Conservation (phyloP, 2,888 invertebrate species). For the Blastobasis lacticolella region DNA sequence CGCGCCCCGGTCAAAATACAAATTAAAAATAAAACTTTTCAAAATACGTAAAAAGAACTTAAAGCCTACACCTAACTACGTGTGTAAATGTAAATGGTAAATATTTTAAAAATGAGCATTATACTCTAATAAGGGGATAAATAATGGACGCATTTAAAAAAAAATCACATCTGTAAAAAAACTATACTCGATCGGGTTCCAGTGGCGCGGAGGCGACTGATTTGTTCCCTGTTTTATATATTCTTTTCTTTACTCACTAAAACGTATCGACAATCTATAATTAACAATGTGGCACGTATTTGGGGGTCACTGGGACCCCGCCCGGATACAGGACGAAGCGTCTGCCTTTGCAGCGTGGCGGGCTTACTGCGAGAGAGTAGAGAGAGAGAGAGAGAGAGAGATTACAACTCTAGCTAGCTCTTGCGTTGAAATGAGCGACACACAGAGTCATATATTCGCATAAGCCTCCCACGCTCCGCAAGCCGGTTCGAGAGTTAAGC, state of each 20-base stretch:
- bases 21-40: slow-evolving; percentile 39
- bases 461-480: too few species aligned
- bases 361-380: too few species aligned
- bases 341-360: too few species aligned
- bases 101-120: slow-evolving; percentile 69
- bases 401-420: too few species aligned
- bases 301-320: slow-evolving; percentile 22
- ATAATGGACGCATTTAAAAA: slow-evolving; percentile 61
- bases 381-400: too few species aligned
- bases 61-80: slow-evolving; percentile 55
- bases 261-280: slow-evolving; percentile 55
- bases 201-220: slow-evolving; percentile 33
- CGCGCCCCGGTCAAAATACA: slow-evolving; percentile 1
- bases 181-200: slow-evolving; percentile 31
- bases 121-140: slow-evolving; percentile 62
- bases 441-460: too few species aligned
- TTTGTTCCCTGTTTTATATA: slow-evolving; percentile 36
- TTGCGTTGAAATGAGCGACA: too few species aligned
- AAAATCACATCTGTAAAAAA: slow-evolving; percentile 54
- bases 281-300: slow-evolving; percentile 69
- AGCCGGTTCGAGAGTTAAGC: too few species aligned
- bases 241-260: slow-evolving; percentile 34
- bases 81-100: slow-evolving; percentile 50
- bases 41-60: slow-evolving; percentile 50
- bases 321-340: too few species aligned